A percentile compares a stretch with the other conserved stretches of the same genome.
Conservation (phyloP, 2,888 invertebrate genomes). For the Trichogramma dendrolimi region DNA sequence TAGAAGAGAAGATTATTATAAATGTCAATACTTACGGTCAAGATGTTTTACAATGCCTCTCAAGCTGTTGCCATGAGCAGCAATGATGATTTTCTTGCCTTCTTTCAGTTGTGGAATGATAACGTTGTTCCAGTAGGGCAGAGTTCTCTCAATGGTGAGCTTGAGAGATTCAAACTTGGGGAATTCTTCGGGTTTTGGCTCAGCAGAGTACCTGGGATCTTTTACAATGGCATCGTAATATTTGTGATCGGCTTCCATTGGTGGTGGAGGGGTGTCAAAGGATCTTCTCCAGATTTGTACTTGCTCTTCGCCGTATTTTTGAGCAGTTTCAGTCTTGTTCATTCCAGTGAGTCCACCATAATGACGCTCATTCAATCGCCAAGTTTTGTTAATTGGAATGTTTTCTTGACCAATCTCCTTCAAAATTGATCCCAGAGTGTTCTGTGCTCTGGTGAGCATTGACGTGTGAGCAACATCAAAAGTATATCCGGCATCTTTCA, state of each 20-base stretch:
- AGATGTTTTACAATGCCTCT: slow-evolving; percentile 82
- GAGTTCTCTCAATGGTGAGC: slow-evolving; percentile 73
- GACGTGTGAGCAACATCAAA: slow-evolving; percentile 82
- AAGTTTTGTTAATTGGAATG: slow-evolving; percentile 67
- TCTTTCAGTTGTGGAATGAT: slow-evolving; percentile 79
- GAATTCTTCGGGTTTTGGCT: slow-evolving; percentile 71
- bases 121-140: slow-evolving; percentile 82
- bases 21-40: slow-evolving; percentile 60
- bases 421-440: slow-evolving; percentile 67
- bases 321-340: slow-evolving; percentile 80
- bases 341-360: slow-evolving; percentile 83
- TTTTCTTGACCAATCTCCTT: slow-evolving; percentile 64
- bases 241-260: slow-evolving; percentile 71
- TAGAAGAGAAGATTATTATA: slow-evolving; percentile 1
- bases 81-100: slow-evolving; percentile 75
- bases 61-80: slow-evolving; percentile 82
- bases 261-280: slow-evolving; percentile 76
- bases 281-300: slow-evolving; percentile 84
- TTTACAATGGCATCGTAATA: slow-evolving; percentile 73
- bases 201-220: slow-evolving; percentile 68
- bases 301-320: slow-evolving; percentile 80
- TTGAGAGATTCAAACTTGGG: slow-evolving; percentile 80
- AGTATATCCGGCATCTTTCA: slow-evolving; percentile 65
- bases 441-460: slow-evolving; percentile 71
- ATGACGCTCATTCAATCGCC: slow-evolving; percentile 84